Evolutionary conservation across 2,797 vertebrate genomes (phyloP), one percentile per base, ranked within the genome.

Genomic region (Megaceryle alcyon): DNA sequence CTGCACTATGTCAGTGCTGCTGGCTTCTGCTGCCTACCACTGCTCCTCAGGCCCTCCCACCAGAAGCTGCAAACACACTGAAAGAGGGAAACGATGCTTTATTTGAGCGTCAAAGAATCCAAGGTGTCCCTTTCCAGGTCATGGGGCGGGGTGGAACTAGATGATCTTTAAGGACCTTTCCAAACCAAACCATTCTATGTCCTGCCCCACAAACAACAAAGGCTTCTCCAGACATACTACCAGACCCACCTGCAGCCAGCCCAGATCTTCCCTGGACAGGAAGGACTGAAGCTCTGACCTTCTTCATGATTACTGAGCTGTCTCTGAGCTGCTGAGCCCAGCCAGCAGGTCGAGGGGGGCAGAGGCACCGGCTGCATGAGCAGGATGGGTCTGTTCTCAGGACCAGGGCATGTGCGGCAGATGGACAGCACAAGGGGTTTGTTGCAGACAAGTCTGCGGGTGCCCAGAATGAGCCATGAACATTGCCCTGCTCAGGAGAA

Each of bases 361-460:
- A 54, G 35, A 48, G 69, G 33, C 48, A 56, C 8, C 0, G 3
- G 48, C 57, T 33, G 28, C 0, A 0, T 10, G 15, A 44, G 44
- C 22, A 14, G 49, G 21, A 48, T 3, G 14, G 33, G 39, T 31
- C 54, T 33, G 61, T 8, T 26, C 72, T n/a, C 39, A 31, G 53
- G 21, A 19, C 17, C 0, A 0, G 28, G 44, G 29, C 59, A 33
- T 1, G 0, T 12, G 6, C 0, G 1, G 53, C 59, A 56, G 17
- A 49, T 0, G 2, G 7, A 31, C 46, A 31, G 51, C 43, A 41
- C 2, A 1, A 43, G 35, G 26, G 3, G 46, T 44, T 14, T 15
- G 46, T 23, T 49, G 70, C 65, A 65, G 53, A 21, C 19, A 28
- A 14, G 23, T 17, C 48, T 33, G 23, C 49, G 44, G 39, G 43